Evolutionary conservation across 1,140 invertebrate genomes (phyloP).

Genomic region (Pachypeltis micranthus): DNA sequence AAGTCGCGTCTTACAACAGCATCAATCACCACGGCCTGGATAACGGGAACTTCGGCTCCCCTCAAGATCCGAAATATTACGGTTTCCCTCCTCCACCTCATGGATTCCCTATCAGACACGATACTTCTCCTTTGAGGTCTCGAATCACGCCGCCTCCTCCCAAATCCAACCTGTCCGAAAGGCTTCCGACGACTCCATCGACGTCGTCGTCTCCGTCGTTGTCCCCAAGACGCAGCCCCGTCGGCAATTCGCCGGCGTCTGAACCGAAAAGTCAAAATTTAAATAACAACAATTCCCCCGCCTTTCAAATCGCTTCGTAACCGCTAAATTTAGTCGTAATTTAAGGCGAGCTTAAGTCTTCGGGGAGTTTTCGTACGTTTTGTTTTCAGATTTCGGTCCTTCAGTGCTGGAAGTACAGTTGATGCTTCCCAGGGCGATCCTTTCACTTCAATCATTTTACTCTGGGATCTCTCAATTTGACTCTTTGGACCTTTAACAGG

Average conservation of each 20-base stretch:
- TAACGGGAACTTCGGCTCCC: not conserved
- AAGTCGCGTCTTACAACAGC: conserved; percentile 41
- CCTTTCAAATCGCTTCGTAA: not conserved
- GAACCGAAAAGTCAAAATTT: not conserved
- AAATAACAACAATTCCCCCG: not conserved
- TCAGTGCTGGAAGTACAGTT: too few relatives aligned
- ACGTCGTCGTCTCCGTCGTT: not conserved
- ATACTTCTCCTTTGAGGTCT: not conserved
- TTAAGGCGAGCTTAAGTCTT: too few relatives aligned
- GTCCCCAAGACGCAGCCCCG: not conserved
- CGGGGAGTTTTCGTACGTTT: too few relatives aligned
- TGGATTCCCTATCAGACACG: not conserved
- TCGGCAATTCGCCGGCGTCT: not conserved
- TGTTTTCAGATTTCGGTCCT: too few relatives aligned
- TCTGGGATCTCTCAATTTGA: too few relatives aligned
- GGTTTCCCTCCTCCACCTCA: not conserved
- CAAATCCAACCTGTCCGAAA: not conserved
- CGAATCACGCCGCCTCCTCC: not conserved
- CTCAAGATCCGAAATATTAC: not conserved
- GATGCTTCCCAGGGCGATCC: too few relatives aligned
- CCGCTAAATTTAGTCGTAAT: too few relatives aligned
- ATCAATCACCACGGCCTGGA: not conserved
- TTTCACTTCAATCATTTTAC: too few relatives aligned
- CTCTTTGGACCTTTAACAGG: too few relatives aligned
- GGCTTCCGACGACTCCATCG: not conserved